Evolutionary conservation across 1,140 invertebrate species (phyloP).

Genomic region (Lordiphosa mommai): DNA sequence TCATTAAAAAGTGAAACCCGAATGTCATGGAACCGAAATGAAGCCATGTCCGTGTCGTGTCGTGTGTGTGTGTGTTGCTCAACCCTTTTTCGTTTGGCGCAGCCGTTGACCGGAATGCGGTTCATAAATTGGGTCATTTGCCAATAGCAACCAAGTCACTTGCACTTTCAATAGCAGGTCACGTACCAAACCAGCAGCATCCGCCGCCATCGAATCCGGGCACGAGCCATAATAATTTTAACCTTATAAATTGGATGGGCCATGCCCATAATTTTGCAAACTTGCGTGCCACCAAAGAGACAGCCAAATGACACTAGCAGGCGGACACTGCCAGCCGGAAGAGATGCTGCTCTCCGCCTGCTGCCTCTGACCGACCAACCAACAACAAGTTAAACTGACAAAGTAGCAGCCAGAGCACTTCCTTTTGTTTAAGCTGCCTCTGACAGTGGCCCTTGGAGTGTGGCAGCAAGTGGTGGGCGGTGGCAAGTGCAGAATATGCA

Average conservation of each 20-base stretch:
- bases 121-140: slow-evolving; percentile 74
- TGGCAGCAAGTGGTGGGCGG: slow-evolving; percentile 33
- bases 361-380: slow-evolving; percentile 7
- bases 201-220: slow-evolving; percentile 1
- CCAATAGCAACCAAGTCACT: slow-evolving; percentile 69
- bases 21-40: slow-evolving; percentile 44
- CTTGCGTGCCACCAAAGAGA: slow-evolving; percentile 68
- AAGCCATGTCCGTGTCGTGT: slow-evolving; percentile 34
- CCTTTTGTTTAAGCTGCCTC: slow-evolving; percentile 71
- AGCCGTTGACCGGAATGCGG: slow-evolving; percentile 59
- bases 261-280: slow-evolving; percentile 64
- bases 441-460: slow-evolving; percentile 53
- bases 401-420: slow-evolving; percentile 72
- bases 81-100: neutral
- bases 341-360: slow-evolving; percentile 14
- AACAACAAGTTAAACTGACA: slow-evolving; percentile 65
- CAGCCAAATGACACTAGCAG: slow-evolving; percentile 55
- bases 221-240: slow-evolving; percentile 56
- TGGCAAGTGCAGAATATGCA: too few relatives aligned
- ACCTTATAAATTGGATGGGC: slow-evolving; percentile 68
- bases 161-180: slow-evolving; percentile 72
- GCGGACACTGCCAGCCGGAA: slow-evolving; percentile 47
- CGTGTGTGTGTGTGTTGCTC: neutral
- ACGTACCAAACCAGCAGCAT: slow-evolving; percentile 38
- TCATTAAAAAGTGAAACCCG: slow-evolving; percentile 59